Base-by-base conservation (phyloP, 2,113 vertebrate species). In the Alces alces region DNA sequence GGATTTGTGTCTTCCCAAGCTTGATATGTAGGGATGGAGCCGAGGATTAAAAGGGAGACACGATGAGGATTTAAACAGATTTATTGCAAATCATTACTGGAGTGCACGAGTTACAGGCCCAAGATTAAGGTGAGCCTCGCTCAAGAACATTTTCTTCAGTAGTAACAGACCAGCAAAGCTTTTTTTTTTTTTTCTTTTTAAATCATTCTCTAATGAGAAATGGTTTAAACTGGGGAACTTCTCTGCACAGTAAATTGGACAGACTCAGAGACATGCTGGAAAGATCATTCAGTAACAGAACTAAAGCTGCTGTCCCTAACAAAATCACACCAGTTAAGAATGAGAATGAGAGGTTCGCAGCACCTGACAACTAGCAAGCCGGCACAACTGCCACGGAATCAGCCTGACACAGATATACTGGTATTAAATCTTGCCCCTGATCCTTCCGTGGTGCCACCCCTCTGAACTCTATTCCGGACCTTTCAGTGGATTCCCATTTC, bases 61-160 rank as follows among this genome's bases (percentile, higher is more conserved):
- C 0, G 8, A 30, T 57, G 9, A 60, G 80, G 80, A 33, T 47
- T 64, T 97, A 70, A 57, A 43, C 7, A 64, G 96, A 82, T 97
- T 98, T 97, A 47, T 79, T 27, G 13, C 73, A 89, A 87, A 80
- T 94, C 84, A 91, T 90, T 79, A 97, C 25, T 64, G 60, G 93
- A 96, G 47, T 9, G 9, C 36, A 60, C 30, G 33, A 92, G 66
- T 57, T 95, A 47, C 3, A 85, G 70, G 70, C 89, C 47, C 30
- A 83, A 92, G 97, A 96, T 96, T 93, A 82, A 97, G 96, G 92
- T 76, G 95, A 98, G 90, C 27, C 83, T 92, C 8, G 94, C 3
- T 79, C 89, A 90, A 80, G 97, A 95, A 58, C 11, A 36, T 94
- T 98, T 98, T 30, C 98, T 98, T 98, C 83, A 84, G 86, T 96